Evolutionary conservation across 1,140 invertebrate species (phyloP).

Genomic region (Melanaphis sacchari): DNA sequence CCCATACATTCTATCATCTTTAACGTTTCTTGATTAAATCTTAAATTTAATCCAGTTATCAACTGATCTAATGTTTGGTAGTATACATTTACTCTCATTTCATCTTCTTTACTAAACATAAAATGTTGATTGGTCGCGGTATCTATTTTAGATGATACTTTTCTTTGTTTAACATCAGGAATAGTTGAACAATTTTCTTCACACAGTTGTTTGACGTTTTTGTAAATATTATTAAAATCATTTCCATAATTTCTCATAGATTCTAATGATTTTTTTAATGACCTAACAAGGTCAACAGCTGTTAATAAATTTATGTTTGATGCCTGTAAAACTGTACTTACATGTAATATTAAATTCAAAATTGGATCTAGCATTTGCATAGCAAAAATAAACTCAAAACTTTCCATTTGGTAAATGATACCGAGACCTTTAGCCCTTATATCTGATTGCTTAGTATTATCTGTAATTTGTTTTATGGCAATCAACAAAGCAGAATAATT

Average conservation of each 20-base stretch:
- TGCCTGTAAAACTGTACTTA: too few species aligned
- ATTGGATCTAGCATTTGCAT: too few species aligned
- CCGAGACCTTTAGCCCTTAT: slow-evolving; percentile 32
- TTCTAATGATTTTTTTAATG: neutral
- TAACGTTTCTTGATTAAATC: neutral
- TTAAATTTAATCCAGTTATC: too few species aligned
- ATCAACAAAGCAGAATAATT: slow-evolving; percentile 51
- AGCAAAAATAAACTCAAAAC: slow-evolving; percentile 56
- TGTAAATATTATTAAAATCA: slow-evolving; percentile 4
- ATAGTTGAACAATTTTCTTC: neutral
- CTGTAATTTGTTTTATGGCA: slow-evolving; percentile 44
- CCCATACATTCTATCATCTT: too few species aligned
- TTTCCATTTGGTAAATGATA: slow-evolving; percentile 58
- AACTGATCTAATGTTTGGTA: too few species aligned
- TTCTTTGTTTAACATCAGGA: neutral
- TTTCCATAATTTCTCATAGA: neutral
- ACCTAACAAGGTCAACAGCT: too few species aligned
- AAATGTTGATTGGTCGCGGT: too few species aligned
- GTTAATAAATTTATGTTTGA: too few species aligned
- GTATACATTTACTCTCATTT: too few species aligned
- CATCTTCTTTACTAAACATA: neutral
- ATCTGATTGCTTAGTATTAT: slow-evolving; percentile 48
- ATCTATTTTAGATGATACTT: neutral
- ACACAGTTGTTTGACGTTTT: neutral
- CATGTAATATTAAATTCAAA: too few species aligned